Evolutionary conservation across 2,113 vertebrate species (phyloP).

Genomic region (Nycticorax nycticorax): DNA sequence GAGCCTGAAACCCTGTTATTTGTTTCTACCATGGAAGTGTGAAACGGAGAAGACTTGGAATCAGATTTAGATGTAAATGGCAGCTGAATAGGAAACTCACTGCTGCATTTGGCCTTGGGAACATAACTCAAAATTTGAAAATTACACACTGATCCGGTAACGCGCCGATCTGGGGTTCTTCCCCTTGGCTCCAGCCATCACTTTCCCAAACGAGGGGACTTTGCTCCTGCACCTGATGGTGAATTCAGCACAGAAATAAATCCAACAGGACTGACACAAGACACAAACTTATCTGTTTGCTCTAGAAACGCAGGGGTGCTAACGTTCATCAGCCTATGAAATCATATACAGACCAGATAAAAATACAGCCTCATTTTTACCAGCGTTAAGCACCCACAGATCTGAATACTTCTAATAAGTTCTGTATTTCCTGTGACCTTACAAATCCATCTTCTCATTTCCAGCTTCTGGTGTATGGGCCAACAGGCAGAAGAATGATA

Average conservation of each 20-base stretch:
- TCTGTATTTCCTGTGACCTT: neutral
- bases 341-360: neutral
- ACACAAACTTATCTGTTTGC: neutral
- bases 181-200: neutral
- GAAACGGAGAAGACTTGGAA: neutral
- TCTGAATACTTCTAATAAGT: neutral
- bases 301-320: neutral
- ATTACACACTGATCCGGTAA: neutral
- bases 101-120: neutral
- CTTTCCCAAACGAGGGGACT: neutral
- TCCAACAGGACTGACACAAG: neutral
- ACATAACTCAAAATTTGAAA: neutral
- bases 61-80: neutral
- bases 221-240: neutral
- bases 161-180: fast-evolving
- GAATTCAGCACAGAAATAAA: neutral
- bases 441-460: neutral
- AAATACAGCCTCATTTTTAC: neutral
- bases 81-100: neutral
- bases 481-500: neutral
- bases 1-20: neutral
- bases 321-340: neutral
- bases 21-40: neutral
- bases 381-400: neutral
- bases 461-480: neutral